Evolutionary conservation across 37 sponge, comb jelly and placozoan genomes (phyloP).

Genomic region (Aplysina aerophoba): DNA sequence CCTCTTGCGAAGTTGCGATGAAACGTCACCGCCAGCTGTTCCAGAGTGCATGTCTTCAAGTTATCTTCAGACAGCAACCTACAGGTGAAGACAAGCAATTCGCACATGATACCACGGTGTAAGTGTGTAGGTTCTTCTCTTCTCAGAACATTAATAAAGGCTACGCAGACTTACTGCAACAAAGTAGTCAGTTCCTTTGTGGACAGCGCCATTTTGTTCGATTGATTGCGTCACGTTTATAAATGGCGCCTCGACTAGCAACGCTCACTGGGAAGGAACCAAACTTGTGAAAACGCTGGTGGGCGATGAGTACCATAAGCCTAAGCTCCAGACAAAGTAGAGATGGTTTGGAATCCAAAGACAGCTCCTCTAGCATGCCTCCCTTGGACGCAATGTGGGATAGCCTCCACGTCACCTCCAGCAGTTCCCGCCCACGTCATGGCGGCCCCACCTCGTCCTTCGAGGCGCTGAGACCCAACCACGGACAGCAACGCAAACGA

Average conservation of each 20-base stretch:
- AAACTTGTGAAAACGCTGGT: no score
- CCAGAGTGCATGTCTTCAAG: slow-evolving; percentile 59
- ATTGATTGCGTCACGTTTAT: background rate
- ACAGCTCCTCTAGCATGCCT: background rate
- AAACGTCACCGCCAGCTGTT: slow-evolving; percentile 68
- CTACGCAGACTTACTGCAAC: slow-evolving; percentile 43
- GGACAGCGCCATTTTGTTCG: slow-evolving; percentile 61
- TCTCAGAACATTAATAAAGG: no score
- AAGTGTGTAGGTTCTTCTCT: no score
- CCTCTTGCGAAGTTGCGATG: slow-evolving; percentile 73
- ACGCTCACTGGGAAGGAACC: no score
- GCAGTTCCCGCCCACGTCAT: background rate
- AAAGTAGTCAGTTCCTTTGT: slow-evolving; percentile 67
- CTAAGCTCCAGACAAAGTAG: no score
- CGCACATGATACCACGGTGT: no score
- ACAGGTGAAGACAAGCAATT: no score
- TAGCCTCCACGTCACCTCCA: background rate
- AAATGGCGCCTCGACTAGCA: no score
- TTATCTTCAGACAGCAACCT: slow-evolving; percentile 76
- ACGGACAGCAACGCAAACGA: no score
- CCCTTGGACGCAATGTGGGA: slow-evolving; percentile 20
- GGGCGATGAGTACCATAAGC: no score
- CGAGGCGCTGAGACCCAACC: no score
- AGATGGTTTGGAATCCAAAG: background rate
- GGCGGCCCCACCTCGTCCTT: background rate